Base-by-base conservation (phyloP, 2,888 invertebrate species). In the Nomada fucata region DNA sequence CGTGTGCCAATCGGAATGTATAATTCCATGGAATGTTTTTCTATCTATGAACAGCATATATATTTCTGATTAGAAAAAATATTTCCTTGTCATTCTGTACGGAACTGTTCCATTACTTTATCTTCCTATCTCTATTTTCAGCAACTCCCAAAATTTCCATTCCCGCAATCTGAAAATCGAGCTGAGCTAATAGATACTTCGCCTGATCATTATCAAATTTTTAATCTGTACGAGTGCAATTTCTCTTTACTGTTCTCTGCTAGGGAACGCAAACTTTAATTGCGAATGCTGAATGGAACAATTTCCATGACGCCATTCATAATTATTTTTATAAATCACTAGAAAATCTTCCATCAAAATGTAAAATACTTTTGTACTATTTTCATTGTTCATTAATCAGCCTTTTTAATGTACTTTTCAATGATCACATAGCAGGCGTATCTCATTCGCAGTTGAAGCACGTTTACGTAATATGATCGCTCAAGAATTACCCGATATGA, bases 111-210 rank as follows among this genome's bases (percentile, higher is more conserved):
- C 13, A 36, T 70, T 59, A 29, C 18, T 52, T 61, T 67, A 79
- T 79, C 65, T 36, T 65, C 29, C 47, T 60, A 57, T 61, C 53
- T 50, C 1, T 10, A 18, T 52, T 20, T 9, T 13, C 44, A 47
- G 18, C 29, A 20, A 10, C n/a, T 47, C 36, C 53, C 9, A 79
- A 79, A 80, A 57, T 80, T 80, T 80, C 79, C 79, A 67, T 23
- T 79, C 55, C 13, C 9, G 0, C 36, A 36, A 36, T 36, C 36
- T 9, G 36, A 36, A 65, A 60, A 61, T 26, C n/a, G 0, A 57
- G 47, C 57, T 23, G 29, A 50, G 53, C 71, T 55, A 72, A 26
- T 53, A 55, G 26, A 67, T 29, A 53, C 71, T 57, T 23, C 60
- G 20, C 44, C 3, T 20, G 55, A 26, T 5, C 20, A 20, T 42